Percentiles rank a stretch among this genome's conserved stretches.
phyloP scores from a whole-genome alignment of 2,888 invertebrate species.

The Polylopha cassiicola region DNA sequence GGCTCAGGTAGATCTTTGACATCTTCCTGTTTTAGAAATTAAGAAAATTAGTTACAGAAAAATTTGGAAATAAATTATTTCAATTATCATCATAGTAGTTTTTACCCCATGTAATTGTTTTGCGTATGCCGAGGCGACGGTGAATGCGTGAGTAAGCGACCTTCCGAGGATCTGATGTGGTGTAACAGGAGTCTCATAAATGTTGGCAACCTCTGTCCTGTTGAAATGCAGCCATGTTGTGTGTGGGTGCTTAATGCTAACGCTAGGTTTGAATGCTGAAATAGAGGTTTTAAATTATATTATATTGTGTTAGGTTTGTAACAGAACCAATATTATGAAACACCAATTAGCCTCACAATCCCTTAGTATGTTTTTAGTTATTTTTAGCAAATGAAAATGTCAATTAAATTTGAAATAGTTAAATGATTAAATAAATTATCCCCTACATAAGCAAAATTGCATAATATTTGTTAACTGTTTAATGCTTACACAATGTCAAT shows the following conservation, averaged over 20 bases:
- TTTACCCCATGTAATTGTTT: slow-evolving; percentile 83
- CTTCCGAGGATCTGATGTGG: slow-evolving; percentile 82
- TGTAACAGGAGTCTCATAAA: slow-evolving; percentile 82
- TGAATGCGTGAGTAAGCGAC: slow-evolving; percentile 84
- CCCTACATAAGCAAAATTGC: too few relatives aligned
- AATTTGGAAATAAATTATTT: slow-evolving; percentile 21
- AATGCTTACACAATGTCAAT: too few relatives aligned
- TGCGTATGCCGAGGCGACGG: slow-evolving; percentile 86
- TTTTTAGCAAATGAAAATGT: too few relatives aligned
- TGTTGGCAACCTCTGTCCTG: slow-evolving; percentile 79
- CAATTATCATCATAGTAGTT: slow-evolving; percentile 17
- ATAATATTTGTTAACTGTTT: too few relatives aligned
- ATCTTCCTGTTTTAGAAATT: slow-evolving; percentile 63
- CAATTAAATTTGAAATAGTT: too few relatives aligned
- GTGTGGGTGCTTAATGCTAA: slow-evolving; percentile 80
- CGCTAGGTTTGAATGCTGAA: slow-evolving; percentile 69
- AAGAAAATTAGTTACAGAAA: slow-evolving; percentile 20
- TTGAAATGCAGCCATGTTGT: slow-evolving; percentile 87
- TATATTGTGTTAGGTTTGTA: too few relatives aligned
- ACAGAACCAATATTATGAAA: too few relatives aligned
- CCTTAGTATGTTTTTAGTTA: too few relatives aligned
- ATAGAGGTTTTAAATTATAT: slow-evolving; percentile 25
- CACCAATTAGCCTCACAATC: too few relatives aligned
- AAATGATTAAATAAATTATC: too few relatives aligned
- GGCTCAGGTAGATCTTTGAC: slow-evolving; percentile 84